Evolutionary conservation across 2,113 vertebrate genomes (phyloP), one percentile per base, ranked within the genome.

Genomic region (Pelobates fuscus): DNA sequence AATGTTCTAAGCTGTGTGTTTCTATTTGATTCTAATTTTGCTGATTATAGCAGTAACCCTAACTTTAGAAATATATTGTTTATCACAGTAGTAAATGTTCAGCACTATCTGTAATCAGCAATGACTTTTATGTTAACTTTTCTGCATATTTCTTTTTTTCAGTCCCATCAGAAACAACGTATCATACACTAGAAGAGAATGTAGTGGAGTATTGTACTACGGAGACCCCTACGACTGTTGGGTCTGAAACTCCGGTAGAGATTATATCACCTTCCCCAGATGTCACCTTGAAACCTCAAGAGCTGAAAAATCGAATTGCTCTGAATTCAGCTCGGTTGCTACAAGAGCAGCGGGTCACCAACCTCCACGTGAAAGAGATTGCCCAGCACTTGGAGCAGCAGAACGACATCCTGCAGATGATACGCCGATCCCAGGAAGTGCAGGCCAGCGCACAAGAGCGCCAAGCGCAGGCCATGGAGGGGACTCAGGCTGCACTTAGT

Each of bases 201-300:
- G 94, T 98, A 2, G 95, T 98, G 11, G 96, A 98, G 81, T 98
- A 98, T 87, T 98, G 97, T 87, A 98, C 97, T 0, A 91, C 93
- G 0, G 96, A 97, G 78, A 81, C 94, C 2, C 83, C 94, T 0
- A 74, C 91, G 0, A 81, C 93, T 0, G 90, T 96, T 27, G 80
- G 93, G 0, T 0, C 90, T 0, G 96, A 96, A 80, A 77, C 94
- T 0, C 94, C 96, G 0, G 81, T 95, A 80, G 97, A 96, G 82
- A 91, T 96, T 89, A 84, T 95, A 77, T 81, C 94, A 0, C 90
- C 91, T 15, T 93, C 90, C 0, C 76, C 89, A 0, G 95, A 95
- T 5, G 80, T 91, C 2, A 88, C 94, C 0, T 84, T 91, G 6
- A 98, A 96, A 76, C 96, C 97, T 0, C 96, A 98, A 81, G 97